Conservation (phyloP, 1,140 invertebrate genomes). For the Mylabris phalerata region DNA sequence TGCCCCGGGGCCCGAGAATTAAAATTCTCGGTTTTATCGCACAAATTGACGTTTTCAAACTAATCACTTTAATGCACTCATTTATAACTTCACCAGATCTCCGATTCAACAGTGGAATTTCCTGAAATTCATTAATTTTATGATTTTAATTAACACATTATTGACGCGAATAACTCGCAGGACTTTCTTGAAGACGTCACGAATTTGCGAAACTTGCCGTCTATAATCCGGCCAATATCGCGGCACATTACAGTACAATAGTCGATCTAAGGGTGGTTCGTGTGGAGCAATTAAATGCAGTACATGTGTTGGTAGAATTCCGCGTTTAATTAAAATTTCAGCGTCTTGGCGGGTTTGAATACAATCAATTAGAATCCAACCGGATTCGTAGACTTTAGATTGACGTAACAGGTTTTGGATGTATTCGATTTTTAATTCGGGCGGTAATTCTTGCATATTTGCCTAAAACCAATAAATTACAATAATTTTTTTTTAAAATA, state of each 20-base stretch:
- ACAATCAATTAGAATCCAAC: slow-evolving; percentile 40
- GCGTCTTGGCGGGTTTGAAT: slow-evolving; percentile 45
- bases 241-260: slow-evolving; percentile 33
- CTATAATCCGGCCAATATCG: slow-evolving; percentile 35
- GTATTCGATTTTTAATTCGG: slow-evolving; percentile 17
- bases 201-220: slow-evolving; percentile 28
- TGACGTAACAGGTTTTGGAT: slow-evolving; percentile 25
- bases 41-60: slow-evolving; percentile 23
- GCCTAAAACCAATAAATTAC: slow-evolving; percentile 1
- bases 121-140: slow-evolving; percentile 9
- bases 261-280: slow-evolving; percentile 30
- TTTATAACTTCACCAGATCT: slow-evolving; percentile 24
- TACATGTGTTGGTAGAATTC: slow-evolving; percentile 47
- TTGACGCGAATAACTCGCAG: slow-evolving; percentile 14
- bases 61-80: slow-evolving; percentile 27
- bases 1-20: slow-evolving; percentile 46
- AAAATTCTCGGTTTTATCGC: slow-evolving; percentile 42
- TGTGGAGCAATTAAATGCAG: slow-evolving; percentile 42
- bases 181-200: slow-evolving; percentile 29
- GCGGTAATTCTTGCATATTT: neutral
- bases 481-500: neutral
- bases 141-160: neutral
- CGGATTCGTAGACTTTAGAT: slow-evolving; percentile 32
- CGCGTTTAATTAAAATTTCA: slow-evolving; percentile 39
- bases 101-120: slow-evolving; percentile 28